phyloP scores from a whole-genome alignment of 2,888 invertebrate species.

The Macrophya annulata region DNA sequence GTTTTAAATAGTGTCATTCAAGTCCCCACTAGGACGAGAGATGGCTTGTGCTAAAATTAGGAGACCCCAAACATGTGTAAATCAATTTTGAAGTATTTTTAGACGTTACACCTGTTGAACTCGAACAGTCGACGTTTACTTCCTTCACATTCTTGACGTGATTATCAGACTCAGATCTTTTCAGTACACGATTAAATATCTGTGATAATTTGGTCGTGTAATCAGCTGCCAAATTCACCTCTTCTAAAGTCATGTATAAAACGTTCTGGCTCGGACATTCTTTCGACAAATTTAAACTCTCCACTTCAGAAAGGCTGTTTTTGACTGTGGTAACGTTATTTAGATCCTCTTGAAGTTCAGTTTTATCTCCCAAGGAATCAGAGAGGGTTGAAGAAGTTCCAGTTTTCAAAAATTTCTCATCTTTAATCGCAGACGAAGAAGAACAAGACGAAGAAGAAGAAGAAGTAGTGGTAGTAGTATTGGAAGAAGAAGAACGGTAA shows the following conservation, averaged over 20 bases:
- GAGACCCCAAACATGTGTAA: conserved; percentile 29
- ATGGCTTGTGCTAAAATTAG: conserved; percentile 35
- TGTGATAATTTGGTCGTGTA: conserved; percentile 54
- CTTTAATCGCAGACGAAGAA: neutral
- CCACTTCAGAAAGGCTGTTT: neutral
- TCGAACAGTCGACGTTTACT: neutral
- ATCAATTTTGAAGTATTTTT: conserved; percentile 49
- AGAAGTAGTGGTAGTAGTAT: neutral
- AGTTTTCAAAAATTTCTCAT: neutral
- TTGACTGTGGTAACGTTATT: neutral
- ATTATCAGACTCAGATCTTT: conserved; percentile 32
- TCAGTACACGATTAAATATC: conserved; percentile 45
- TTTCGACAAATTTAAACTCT: neutral
- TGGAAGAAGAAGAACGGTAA: neutral
- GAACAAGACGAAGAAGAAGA: conserved; percentile 19
- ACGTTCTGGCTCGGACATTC: neutral
- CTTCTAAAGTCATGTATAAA: conserved; percentile 51
- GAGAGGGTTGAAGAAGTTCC: neutral
- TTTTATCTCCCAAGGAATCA: neutral
- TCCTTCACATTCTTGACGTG: neutral
- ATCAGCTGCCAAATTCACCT: conserved; percentile 49
- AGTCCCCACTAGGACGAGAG: conserved; percentile 27
- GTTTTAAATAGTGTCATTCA: neutral
- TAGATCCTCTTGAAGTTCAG: neutral
- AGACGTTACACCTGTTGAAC: neutral